A percentile compares a stretch with the other conserved stretches of the same genome.
phyloP scores from a whole-genome alignment of 2,797 vertebrate species.

The Smutsia gigantea region DNA sequence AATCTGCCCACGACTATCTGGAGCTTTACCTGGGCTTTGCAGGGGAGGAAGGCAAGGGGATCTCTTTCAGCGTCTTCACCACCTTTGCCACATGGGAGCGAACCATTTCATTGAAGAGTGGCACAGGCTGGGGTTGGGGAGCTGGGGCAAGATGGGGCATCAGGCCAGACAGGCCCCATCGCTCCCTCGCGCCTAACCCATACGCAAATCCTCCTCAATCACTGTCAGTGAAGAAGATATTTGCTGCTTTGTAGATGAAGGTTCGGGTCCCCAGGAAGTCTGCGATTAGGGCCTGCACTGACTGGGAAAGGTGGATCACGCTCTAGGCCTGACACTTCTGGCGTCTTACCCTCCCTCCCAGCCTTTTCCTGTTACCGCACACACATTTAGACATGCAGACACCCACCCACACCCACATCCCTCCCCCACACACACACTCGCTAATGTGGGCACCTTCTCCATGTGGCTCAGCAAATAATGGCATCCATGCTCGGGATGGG shows the following conservation, averaged over 20 bases:
- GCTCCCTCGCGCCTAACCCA: accelerated
- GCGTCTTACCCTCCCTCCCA: too few species aligned
- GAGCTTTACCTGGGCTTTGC: constrained; percentile 92
- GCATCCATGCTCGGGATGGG: constrained; percentile 95
- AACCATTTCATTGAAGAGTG: constrained; percentile 92
- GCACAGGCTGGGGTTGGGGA: constrained; percentile 90
- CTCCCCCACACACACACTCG: not conserved
- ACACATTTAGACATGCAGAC: accelerated
- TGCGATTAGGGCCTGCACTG: constrained; percentile 90
- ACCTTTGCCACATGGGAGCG: constrained; percentile 90
- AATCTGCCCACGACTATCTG: not conserved
- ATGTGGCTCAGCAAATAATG: constrained; percentile 94
- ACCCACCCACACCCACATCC: accelerated
- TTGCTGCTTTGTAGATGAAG: constrained; percentile 94
- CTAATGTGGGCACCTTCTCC: constrained; percentile 87
- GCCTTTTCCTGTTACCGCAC: too few species aligned
- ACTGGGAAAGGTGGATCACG: constrained; percentile 83
- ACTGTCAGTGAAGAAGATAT: constrained; percentile 97
- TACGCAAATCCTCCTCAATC: constrained; percentile 84
- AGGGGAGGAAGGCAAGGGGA: constrained; percentile 94
- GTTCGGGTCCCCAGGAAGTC: constrained; percentile 92
- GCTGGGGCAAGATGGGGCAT: not conserved
- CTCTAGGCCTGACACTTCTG: not conserved
- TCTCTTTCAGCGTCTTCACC: constrained; percentile 94
- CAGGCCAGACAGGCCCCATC: not conserved